Conservation (phyloP, 2,113 vertebrate genomes). For the Ochotona curzoniae region DNA sequence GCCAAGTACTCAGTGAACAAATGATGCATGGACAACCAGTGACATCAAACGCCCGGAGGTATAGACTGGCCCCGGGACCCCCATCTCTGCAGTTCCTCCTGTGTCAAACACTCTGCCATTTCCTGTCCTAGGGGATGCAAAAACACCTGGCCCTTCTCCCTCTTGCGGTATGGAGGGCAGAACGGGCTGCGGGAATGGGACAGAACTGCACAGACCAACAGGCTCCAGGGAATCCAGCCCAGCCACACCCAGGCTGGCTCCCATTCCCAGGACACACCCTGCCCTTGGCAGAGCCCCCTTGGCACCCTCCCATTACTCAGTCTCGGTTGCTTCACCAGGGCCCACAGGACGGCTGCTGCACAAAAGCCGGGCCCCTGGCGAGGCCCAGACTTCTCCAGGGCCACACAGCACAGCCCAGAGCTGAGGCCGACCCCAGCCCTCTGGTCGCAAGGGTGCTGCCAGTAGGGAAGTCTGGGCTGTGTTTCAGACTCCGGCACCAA, state of each 20-base stretch:
- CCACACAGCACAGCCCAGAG: background rate
- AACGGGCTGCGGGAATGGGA: background rate
- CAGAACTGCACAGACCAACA: background rate
- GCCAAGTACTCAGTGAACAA: background rate
- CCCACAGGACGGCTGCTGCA: background rate
- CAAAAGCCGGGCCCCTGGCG: background rate
- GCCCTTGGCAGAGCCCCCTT: background rate
- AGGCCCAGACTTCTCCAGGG: background rate
- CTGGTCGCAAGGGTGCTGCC: background rate
- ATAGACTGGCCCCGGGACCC: background rate
- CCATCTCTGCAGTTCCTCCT: background rate
- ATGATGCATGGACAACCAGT: accelerated
- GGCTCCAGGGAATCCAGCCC: background rate
- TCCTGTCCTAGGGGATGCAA: background rate
- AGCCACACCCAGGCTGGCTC: background rate
- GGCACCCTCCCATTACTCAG: background rate
- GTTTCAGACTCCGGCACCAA: background rate
- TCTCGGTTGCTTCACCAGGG: background rate
- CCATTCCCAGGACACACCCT: conserved; percentile 21
- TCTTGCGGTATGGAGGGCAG: background rate
- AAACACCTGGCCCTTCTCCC: background rate
- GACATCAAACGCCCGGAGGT: too few species aligned
- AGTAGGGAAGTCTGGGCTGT: background rate
- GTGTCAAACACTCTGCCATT: background rate
- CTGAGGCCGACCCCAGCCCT: background rate